Base-by-base conservation (phyloP, 2,888 invertebrate species). In the Heliconius cydno region DNA sequence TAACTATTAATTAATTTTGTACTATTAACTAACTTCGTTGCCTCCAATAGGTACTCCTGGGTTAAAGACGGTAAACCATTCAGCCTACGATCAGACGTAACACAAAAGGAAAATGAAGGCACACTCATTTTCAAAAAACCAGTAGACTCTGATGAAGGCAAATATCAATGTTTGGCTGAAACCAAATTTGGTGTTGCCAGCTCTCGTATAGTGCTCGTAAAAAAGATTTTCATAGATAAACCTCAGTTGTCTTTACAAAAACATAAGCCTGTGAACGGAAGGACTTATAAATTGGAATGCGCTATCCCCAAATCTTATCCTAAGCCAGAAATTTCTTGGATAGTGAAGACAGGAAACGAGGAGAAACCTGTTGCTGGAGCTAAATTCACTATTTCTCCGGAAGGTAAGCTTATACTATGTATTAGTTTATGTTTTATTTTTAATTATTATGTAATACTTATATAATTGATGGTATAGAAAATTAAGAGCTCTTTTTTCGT, bases 271-370 rank as follows among this genome's bases (percentile, higher is more conserved):
- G 86, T 91, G 0, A 89, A 90, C 83, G 94, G 92, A 0, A 89
- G 86, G 15, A 90, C 91, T 0, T 93, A 87, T 80, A 88, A 92
- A 81, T 79, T 94, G 22, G 90, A 90, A 6, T 94, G 94, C 63
- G 77, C 83, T 0, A 87, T 89, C 0, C 90, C 92, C 0, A 86
- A 91, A 2, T 87, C 90, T 0, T 92, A 92, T 77, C 93, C 94
- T 0, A 88, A 88, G 77, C 93, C 93, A 0, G 87, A 85, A 4
- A 90, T 94, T 0, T 83, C 85, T 0, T 94, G 94, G 94, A 86
- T 87, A 74, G 87, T 86, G 0, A 89, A 91, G 78, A 82, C 86
- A 2, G 82, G 81, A 22, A 84, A 84, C 0, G 88, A 90, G 3
- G 86, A 86, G 0, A 85, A 84, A 0, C 85, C 86, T 5, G 66